Evolutionary conservation across 2,888 invertebrate genomes (phyloP).

Genomic region (Trachelus stipa): DNA sequence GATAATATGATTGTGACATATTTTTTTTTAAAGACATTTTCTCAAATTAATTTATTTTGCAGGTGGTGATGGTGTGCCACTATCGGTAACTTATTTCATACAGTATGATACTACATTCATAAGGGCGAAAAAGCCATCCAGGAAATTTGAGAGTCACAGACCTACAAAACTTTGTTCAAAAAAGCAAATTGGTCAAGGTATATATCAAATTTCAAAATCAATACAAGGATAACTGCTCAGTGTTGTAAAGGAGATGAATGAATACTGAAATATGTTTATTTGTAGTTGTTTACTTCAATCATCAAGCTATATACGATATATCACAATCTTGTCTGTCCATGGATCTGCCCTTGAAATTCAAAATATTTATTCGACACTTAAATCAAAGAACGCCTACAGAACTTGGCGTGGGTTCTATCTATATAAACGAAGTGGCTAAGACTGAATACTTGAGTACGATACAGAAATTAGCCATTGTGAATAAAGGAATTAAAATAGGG

Average conservation of each 20-base stretch:
- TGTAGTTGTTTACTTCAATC: constrained; percentile 67
- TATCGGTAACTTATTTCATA: constrained; percentile 65
- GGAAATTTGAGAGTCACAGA: constrained; percentile 60
- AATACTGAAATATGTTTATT: constrained; percentile 5
- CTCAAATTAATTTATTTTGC: constrained; percentile 14
- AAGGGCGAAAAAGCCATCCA: constrained; percentile 52
- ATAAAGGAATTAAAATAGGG: constrained; percentile 67
- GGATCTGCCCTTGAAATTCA: constrained; percentile 62
- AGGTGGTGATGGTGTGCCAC: constrained; percentile 46
- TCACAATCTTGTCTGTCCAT: constrained; percentile 54
- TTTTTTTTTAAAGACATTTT: constrained; percentile 8
- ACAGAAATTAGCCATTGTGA: constrained; percentile 63
- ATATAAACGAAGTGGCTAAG: constrained; percentile 58
- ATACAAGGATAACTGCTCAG: neutral
- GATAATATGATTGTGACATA: constrained; percentile 22
- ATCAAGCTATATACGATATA: constrained; percentile 65
- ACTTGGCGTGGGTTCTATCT: constrained; percentile 66
- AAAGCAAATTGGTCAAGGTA: constrained; percentile 64
- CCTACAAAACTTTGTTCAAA: constrained; percentile 63
- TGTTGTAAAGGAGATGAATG: constrained; percentile 3
- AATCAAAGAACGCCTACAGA: constrained; percentile 65
- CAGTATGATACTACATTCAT: constrained; percentile 66
- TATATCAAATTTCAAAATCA: neutral
- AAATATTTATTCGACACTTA: constrained; percentile 65
- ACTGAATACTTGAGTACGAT: constrained; percentile 59